Conservation (phyloP, 2,888 invertebrate genomes). For the Margaritifera margaritifera region DNA sequence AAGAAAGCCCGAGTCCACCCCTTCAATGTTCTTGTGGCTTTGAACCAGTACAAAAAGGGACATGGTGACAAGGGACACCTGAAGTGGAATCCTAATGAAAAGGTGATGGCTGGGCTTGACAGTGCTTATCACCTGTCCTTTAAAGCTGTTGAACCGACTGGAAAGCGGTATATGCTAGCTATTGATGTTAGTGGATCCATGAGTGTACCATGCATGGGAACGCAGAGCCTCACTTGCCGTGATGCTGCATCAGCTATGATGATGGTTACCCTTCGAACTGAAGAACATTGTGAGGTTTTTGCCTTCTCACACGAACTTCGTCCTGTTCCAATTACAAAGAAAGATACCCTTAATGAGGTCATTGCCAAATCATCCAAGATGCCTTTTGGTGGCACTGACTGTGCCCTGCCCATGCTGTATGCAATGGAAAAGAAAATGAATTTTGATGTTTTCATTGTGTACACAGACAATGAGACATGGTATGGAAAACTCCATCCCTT, state of each 20-base stretch:
- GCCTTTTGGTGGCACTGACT: slow-evolving; percentile 49
- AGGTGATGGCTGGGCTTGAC: slow-evolving; percentile 59
- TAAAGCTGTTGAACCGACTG: slow-evolving; percentile 75
- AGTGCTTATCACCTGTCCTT: slow-evolving; percentile 70
- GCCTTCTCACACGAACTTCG: slow-evolving; percentile 50
- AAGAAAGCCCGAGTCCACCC: slow-evolving; percentile 69
- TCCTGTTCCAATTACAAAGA: slow-evolving; percentile 31
- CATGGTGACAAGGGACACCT: slow-evolving; percentile 67
- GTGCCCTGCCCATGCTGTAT: no score
- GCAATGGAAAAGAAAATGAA: no score
- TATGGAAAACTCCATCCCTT: no score
- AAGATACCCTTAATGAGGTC: slow-evolving; percentile 40
- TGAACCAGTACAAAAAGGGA: slow-evolving; percentile 64
- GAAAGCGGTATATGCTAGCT: slow-evolving; percentile 76
- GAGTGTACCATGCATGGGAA: slow-evolving; percentile 66
- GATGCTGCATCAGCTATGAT: slow-evolving; percentile 77
- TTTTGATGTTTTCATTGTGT: no score
- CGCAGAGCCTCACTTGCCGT: slow-evolving; percentile 69
- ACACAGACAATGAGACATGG: no score
- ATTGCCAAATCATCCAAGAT: slow-evolving; percentile 27
- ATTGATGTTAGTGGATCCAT: slow-evolving; percentile 76
- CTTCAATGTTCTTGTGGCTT: slow-evolving; percentile 66
- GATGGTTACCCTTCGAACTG: slow-evolving; percentile 67
- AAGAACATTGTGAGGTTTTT: slow-evolving; percentile 49
- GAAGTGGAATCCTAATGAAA: slow-evolving; percentile 57